phyloP scores from a whole-genome alignment of 2,113 vertebrate species.

The Chaetodon trifascialis region DNA sequence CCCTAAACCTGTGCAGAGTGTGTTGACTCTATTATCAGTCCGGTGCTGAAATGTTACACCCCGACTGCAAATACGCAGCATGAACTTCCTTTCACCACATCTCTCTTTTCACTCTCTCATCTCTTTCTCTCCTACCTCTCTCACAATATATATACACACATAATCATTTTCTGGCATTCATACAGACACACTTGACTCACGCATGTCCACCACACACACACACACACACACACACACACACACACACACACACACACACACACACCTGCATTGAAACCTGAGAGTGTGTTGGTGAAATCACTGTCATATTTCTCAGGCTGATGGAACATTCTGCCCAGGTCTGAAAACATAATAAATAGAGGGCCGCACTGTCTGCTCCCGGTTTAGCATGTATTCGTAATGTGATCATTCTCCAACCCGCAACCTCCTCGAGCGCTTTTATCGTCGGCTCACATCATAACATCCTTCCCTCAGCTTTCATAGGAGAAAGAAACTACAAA shows the following conservation, averaged over 20 bases:
- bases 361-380: conserved; percentile 72
- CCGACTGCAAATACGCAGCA: conserved; percentile 75
- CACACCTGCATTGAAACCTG: conserved; percentile 56
- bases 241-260: conserved; percentile 3
- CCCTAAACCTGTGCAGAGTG: conserved; percentile 75
- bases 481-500: neutral
- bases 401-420: conserved; percentile 69
- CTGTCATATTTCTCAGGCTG: conserved; percentile 73
- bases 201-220: neutral
- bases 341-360: conserved; percentile 74
- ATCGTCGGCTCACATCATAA: conserved; percentile 37
- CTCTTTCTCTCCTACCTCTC: conserved; percentile 16
- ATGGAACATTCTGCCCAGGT: conserved; percentile 74
- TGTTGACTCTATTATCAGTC: conserved; percentile 74
- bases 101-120: conserved; percentile 14
- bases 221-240: neutral
- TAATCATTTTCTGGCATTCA: conserved; percentile 13
- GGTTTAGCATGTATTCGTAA: conserved; percentile 74
- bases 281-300: conserved; percentile 65
- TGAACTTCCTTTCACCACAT: conserved; percentile 73
- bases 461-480: conserved; percentile 21
- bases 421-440: conserved; percentile 47
- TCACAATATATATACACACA: neutral
- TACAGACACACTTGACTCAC: conserved; percentile 2
- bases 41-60: conserved; percentile 79